Base-by-base conservation (phyloP, 2,113 vertebrate genomes). In the Phalacrocorax carbo region DNA sequence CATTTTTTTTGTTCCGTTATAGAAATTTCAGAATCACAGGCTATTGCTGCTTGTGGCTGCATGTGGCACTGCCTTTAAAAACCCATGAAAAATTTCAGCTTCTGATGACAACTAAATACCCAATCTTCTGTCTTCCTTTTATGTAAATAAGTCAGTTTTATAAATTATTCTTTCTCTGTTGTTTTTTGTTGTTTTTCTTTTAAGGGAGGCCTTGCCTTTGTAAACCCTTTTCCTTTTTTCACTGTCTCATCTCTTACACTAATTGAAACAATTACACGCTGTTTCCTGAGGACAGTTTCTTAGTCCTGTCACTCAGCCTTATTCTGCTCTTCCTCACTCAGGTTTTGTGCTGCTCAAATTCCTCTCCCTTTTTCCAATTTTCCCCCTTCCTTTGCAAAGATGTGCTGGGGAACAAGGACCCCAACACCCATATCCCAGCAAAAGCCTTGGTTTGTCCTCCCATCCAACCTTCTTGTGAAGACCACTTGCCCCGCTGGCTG, bases 351-450 rank as follows among this genome's bases (percentile, higher is more conserved):
- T n/a, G 34, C 52, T 87, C 18, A 19, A 2, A 29, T 77, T 94
- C 40, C 30, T 90, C 48, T 86, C 26, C 5, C 4, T 70, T 84
- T 65, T 66, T 25, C 36, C 13, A 15, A 48, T 82, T 85, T 75
- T 1, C 7, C 38, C 32, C 4, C 6, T 83, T 91, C 40, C 6
- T 93, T 88, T 19, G 2, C 51, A 42, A 62, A 78, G n/a, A 46
- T 4, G 5, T 0, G 0, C 78, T 48, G 38, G 36, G 36, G 13
- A 64, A 13, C 30, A 29, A 23, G 52, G 57, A 52, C 9, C 20
- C 36, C 40, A 57, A 0, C 7, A 29, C 21, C 16, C 1, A 0
- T 40, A 42, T 9, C 49, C n/a, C 69, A 58, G 22, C 13, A 46
- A 55, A 38, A 82, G 7, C 9, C 34, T 46, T 79, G 21, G 10